Conservation (phyloP, 1,140 invertebrate species). For the Drosophila bipectinata region DNA sequence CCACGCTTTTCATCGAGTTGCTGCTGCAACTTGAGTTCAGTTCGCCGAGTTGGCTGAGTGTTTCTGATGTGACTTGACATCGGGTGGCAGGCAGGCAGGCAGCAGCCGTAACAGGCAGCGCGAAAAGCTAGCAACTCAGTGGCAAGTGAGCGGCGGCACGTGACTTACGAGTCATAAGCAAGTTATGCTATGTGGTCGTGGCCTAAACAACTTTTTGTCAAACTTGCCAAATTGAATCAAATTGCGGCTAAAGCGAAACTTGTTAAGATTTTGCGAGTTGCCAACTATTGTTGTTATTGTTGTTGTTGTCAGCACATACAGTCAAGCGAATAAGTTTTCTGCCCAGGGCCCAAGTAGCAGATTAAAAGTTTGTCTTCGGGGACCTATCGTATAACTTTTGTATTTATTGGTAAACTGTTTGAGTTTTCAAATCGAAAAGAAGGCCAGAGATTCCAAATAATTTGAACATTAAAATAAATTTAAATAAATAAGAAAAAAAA, state of each 20-base stretch:
- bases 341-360: conserved; percentile 22
- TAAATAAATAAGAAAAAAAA: background rate
- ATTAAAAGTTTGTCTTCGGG: conserved; percentile 53
- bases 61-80: conserved; percentile 74
- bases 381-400: conserved; percentile 15
- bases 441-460: background rate
- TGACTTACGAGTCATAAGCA: conserved; percentile 74
- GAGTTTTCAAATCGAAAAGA: conserved; percentile 19
- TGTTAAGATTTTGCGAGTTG: conserved; percentile 71
- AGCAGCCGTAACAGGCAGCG: background rate
- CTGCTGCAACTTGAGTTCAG: conserved; percentile 15
- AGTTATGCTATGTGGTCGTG: conserved; percentile 62
- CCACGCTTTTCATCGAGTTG: background rate
- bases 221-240: conserved; percentile 74
- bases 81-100: conserved; percentile 10
- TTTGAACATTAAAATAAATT: background rate
- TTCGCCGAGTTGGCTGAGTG: conserved; percentile 40
- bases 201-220: conserved; percentile 60
- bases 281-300: conserved; percentile 22
- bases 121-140: background rate
- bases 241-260: conserved; percentile 71
- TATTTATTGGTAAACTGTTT: conserved; percentile 46
- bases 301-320: conserved; percentile 38
- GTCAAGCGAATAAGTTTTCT: conserved; percentile 54
- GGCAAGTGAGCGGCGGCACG: conserved; percentile 51